Evolutionary conservation across 2,113 vertebrate species (phyloP), one percentile per base, ranked within the genome.

Genomic region (Pollachius pollachius): DNA sequence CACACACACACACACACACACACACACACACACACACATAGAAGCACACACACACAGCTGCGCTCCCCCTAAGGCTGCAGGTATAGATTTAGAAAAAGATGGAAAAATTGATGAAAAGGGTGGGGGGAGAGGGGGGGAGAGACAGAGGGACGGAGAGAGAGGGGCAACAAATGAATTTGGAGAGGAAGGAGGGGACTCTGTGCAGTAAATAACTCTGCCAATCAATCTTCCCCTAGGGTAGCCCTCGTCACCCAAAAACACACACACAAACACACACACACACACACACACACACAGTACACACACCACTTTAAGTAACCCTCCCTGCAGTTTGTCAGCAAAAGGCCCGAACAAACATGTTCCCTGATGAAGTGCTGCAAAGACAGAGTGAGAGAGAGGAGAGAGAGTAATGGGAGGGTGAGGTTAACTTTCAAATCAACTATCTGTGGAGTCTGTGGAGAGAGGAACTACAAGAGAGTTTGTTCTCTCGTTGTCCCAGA

Each of bases 181-280:
- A 68, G 71, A 77, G 78, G 73, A 52, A 59, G 76, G 71, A 79
- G 70, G 18, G 83, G 90, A 86, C 84, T 86, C 77, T 86, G 84
- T 75, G 84, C 83, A 89, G 85, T 88, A 92, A 92, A 92, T 92
- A 90, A 90, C 86, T 83, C 88, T 91, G 89, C 90, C 91, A 92
- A 91, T 92, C 92, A 92, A 92, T 92, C 89, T 87, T 84, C 74
- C 84, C 83, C 75, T 81, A 70, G 76, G 78, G 78, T 81, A 72
- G 65, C 37, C 84, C 68, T 85, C 17, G 13, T 16, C 54, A n/a
- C 54, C 4, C 54, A 16, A 2, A n/a, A 4, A 56, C 54, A 56
- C 15, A 56, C 54, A 56, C 54, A 15, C 54, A 56, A 4, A 56
- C 54, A 13, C 52, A 54, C 52, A 54, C 52, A 54, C 52, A 54